Conservation (phyloP, 2,113 vertebrate genomes). For the Oenanthe oenanthe region DNA sequence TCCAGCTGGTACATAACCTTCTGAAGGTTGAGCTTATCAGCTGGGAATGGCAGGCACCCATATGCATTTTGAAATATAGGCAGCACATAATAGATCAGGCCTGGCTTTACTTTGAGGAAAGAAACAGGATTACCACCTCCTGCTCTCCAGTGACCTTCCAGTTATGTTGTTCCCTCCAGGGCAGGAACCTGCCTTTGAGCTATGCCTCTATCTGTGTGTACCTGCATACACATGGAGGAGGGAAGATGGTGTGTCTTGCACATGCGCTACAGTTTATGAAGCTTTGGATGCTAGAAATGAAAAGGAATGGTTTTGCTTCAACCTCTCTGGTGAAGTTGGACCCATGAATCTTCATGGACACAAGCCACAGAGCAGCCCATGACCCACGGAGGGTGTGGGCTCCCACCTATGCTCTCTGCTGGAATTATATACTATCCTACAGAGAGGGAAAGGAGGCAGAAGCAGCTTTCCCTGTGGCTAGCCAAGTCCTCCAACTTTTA, state of each 20-base stretch:
- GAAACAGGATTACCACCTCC: background rate
- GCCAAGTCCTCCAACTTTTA: background rate
- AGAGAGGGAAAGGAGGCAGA: background rate
- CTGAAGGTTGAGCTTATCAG: background rate
- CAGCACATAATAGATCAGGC: background rate
- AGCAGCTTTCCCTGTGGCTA: background rate
- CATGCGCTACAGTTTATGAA: background rate
- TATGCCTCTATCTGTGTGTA: fast-evolving
- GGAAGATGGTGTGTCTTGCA: background rate
- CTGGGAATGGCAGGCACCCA: background rate
- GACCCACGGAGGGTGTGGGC: background rate
- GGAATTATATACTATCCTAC: no score
- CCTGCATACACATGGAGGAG: background rate
- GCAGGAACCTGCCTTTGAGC: background rate
- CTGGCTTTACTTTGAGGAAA: background rate
- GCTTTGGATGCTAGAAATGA: background rate
- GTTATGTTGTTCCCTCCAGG: background rate
- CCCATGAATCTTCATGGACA: background rate
- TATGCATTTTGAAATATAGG: background rate
- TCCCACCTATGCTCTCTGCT: background rate
- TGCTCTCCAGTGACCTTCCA: background rate
- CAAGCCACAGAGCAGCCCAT: fast-evolving
- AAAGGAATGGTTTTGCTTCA: background rate
- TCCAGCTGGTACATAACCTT: background rate
- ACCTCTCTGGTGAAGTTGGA: background rate